A percentile compares a stretch with the other conserved stretches of the same genome.
Conservation (phyloP, 2,113 vertebrate genomes). For the Proterorhinus semilunaris region DNA sequence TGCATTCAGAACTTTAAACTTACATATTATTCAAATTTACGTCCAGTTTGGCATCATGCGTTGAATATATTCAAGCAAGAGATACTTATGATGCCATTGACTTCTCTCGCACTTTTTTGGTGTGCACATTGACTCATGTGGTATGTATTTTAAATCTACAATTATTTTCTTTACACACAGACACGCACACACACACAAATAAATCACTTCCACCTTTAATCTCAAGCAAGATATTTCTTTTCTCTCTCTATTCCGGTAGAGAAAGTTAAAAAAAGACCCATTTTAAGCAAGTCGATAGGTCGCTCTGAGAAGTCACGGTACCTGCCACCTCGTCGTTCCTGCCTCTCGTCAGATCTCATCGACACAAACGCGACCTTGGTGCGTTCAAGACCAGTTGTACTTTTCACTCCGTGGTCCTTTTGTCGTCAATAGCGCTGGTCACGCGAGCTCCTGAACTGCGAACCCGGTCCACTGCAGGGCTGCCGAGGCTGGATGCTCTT, state of each 20-base stretch:
- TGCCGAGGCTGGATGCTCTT: conserved; percentile 22
- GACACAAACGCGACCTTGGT: conserved; percentile 19
- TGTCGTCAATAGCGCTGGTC: conserved; percentile 14
- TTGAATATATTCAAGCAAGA: too few relatives aligned
- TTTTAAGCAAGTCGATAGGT: conserved; percentile 36
- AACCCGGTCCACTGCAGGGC: conserved; percentile 15
- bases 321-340: background rate
- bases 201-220: background rate
- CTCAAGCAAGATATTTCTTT: background rate
- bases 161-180: too few relatives aligned
- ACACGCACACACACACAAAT: too few relatives aligned
- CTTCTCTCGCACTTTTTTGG: too few relatives aligned
- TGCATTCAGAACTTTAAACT: too few relatives aligned
- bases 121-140: too few relatives aligned
- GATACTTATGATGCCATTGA: too few relatives aligned
- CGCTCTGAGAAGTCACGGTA: conserved; percentile 36
- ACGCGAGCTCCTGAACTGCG: conserved; percentile 1
- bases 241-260: background rate
- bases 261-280: conserved; percentile 41
- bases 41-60: too few relatives aligned
- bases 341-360: conserved; percentile 7
- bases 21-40: too few relatives aligned
- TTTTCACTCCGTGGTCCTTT: conserved; percentile 42
- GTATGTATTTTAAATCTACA: too few relatives aligned
- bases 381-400: conserved; percentile 49